These are phyloP conservation scores for Phragmatobia fuliginosa DNA, from an alignment of 2,888 invertebrate genomes.

Conservation along the genomic window DNA sequence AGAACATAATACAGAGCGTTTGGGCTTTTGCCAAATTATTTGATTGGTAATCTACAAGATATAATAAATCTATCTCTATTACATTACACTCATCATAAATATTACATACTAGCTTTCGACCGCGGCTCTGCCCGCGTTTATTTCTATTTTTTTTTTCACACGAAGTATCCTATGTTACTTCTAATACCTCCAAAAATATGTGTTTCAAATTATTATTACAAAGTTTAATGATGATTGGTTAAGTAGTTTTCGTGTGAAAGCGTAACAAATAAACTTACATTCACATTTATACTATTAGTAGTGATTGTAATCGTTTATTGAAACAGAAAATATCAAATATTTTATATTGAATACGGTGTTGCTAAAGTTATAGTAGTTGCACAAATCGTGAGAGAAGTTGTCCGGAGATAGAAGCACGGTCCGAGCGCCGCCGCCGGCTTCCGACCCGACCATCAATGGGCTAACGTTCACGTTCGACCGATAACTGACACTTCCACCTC, in stretches of 20 bases:
- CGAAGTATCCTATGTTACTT: too few relatives aligned
- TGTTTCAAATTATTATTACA: too few relatives aligned
- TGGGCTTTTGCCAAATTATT: background rate
- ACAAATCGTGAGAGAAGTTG: constrained; percentile 17
- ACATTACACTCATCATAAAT: background rate
- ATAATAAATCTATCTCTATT: background rate
- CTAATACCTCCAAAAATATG: too few relatives aligned
- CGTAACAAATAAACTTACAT: too few relatives aligned
- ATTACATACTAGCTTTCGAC: too few relatives aligned
- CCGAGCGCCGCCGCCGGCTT: constrained; percentile 25
- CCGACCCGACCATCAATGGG: constrained; percentile 19
- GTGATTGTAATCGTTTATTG: too few relatives aligned
- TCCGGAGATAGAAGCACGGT: constrained; percentile 20
- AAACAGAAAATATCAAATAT: background rate
- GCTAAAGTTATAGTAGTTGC: constrained; percentile 10
- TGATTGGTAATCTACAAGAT: background rate
- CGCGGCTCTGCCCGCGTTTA: too few relatives aligned
- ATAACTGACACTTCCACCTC: constrained; percentile 35
- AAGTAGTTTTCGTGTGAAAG: too few relatives aligned
- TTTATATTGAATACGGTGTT: too few relatives aligned
- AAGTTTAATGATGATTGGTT: too few relatives aligned
- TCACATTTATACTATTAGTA: too few relatives aligned
- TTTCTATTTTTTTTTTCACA: too few relatives aligned
- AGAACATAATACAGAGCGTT: background rate
- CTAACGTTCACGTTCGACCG: constrained; percentile 21